Conservation (phyloP, 2,888 invertebrate species). For the Drosophila neonasuta region DNA sequence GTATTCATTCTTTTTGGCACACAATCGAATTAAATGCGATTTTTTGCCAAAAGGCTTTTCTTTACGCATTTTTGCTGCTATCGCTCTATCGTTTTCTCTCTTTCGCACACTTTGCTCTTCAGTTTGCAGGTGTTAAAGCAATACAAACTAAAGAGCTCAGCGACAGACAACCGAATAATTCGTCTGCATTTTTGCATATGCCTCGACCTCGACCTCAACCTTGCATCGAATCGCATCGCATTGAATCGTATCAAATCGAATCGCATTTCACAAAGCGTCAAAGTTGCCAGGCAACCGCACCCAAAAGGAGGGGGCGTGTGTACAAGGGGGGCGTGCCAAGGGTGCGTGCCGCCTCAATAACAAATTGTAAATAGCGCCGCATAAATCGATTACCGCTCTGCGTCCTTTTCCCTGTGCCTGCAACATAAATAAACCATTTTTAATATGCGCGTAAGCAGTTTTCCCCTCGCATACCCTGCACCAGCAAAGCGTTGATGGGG, state of each 20-base stretch:
- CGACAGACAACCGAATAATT: slow-evolving; percentile 21
- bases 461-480: slow-evolving; percentile 30
- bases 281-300: slow-evolving; percentile 27
- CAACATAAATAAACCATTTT: slow-evolving; percentile 73
- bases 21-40: slow-evolving; percentile 59
- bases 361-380: slow-evolving; percentile 72
- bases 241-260: slow-evolving; percentile 17
- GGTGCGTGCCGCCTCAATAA: slow-evolving; percentile 55
- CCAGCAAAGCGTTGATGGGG: neutral
- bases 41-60: slow-evolving; percentile 32
- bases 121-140: slow-evolving; percentile 24
- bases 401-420: neutral
- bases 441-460: slow-evolving; percentile 69
- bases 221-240: slow-evolving; percentile 25
- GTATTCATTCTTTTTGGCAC: slow-evolving; percentile 12
- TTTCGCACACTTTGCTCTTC: no score
- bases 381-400: slow-evolving; percentile 70
- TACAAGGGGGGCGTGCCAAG: neutral
- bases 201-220: slow-evolving; percentile 19
- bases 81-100: neutral
- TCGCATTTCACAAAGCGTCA: slow-evolving; percentile 43
- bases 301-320: neutral
- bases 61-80: neutral
- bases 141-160: slow-evolving; percentile 11
- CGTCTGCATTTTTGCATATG: slow-evolving; percentile 46